Evolutionary conservation across 1,140 invertebrate species (phyloP).

Genomic region (Drosophila equinoxialis): DNA sequence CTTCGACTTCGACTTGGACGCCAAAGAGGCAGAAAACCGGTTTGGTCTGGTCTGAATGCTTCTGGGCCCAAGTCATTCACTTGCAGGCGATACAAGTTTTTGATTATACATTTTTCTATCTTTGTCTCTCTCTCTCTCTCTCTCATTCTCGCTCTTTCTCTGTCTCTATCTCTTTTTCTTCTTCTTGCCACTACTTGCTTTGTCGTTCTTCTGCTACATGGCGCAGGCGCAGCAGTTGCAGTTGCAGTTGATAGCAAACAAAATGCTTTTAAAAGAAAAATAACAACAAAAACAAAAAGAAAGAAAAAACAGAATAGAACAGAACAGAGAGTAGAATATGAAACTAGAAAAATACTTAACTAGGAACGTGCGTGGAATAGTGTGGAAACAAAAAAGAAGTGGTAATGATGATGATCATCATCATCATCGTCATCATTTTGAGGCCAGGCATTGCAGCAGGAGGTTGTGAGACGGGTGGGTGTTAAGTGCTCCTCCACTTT

Average conservation of each 20-base stretch:
- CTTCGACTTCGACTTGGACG: conserved; percentile 37
- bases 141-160: background rate
- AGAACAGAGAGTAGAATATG: background rate
- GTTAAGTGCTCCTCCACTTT: conserved; percentile 44
- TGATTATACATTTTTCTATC: conserved; percentile 20
- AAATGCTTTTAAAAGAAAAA: conserved; percentile 12
- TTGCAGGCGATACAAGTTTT: conserved; percentile 71
- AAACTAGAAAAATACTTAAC: conserved; percentile 10
- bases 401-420: background rate
- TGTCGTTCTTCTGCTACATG: conserved; percentile 19
- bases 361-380: conserved; percentile 38
- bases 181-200: conserved; percentile 12
- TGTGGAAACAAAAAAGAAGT: background rate
- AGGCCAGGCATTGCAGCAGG: background rate
- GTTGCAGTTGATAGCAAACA: conserved; percentile 9
- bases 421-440: background rate
- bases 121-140: background rate
- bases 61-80: conserved; percentile 78
- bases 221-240: conserved; percentile 27
- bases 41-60: conserved; percentile 48
- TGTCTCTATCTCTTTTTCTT: background rate
- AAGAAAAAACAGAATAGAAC: conserved; percentile 4
- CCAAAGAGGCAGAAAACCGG: conserved; percentile 43
- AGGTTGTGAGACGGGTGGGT: conserved; percentile 34
- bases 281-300: background rate